Conservation (phyloP, 2,797 vertebrate genomes). For the Tangara arthus region DNA sequence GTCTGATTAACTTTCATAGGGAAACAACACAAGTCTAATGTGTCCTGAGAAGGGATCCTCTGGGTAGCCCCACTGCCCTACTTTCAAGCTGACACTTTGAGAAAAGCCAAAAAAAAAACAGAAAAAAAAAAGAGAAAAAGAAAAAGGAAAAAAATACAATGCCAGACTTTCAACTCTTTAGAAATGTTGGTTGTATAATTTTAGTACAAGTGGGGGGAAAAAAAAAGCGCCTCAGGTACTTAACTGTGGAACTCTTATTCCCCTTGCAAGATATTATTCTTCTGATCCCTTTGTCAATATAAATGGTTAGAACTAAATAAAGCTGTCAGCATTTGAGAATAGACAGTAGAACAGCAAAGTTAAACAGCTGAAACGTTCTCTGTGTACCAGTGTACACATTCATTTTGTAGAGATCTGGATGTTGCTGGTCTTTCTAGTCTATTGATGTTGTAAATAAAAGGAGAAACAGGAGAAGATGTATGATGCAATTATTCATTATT, state of each 20-base stretch:
- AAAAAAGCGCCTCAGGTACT: not conserved
- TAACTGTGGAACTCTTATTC: not conserved
- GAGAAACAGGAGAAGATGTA: not conserved
- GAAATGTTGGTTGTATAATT: not conserved
- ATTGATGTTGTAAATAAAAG: not conserved
- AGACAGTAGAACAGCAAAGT: not conserved
- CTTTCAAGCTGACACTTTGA: not conserved
- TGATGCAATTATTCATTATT: not conserved
- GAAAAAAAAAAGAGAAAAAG: rapidly evolving
- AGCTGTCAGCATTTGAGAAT: not conserved
- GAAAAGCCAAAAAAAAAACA: not conserved
- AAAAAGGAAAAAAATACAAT: not conserved
- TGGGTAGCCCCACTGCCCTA: not conserved
- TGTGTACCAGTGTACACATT: not conserved
- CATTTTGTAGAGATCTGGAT: not conserved
- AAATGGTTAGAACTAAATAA: not conserved
- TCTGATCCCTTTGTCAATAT: slow-evolving; percentile 18
- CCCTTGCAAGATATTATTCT: not conserved
- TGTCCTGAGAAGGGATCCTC: not conserved
- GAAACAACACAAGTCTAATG: not conserved
- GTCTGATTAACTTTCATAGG: not conserved
- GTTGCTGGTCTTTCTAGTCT: not conserved
- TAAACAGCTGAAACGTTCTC: not conserved
- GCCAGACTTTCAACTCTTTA: not conserved
- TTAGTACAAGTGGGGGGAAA: rapidly evolving